Conservation (phyloP, 2,797 vertebrate genomes). For the Lepidocolaptes lacrymiger region DNA sequence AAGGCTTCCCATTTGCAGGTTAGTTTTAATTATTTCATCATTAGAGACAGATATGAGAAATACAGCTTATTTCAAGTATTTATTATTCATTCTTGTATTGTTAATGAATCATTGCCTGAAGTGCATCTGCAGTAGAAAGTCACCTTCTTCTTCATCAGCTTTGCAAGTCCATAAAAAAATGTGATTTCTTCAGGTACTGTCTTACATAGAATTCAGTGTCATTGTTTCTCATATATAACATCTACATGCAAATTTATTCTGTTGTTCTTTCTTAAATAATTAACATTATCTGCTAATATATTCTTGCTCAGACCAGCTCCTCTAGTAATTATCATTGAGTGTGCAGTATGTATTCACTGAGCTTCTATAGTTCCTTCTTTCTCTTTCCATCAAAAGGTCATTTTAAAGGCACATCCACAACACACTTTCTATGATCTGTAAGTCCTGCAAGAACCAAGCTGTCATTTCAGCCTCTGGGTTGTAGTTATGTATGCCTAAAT, state of each 20-base stretch:
- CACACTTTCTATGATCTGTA: background rate
- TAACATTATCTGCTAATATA: constrained; percentile 53
- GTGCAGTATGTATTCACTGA: constrained; percentile 39
- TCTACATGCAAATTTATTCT: constrained; percentile 71
- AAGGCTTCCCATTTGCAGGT: constrained; percentile 64
- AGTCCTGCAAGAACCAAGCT: constrained; percentile 2
- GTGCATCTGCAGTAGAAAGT: constrained; percentile 52
- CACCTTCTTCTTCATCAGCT: constrained; percentile 58
- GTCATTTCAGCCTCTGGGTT: constrained; percentile 32
- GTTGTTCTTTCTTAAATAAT: constrained; percentile 69
- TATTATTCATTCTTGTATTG: constrained; percentile 69
- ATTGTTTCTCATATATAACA: constrained; percentile 42
- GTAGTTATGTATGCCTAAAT: background rate
- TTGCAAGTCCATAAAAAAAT: constrained; percentile 39
- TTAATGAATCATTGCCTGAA: constrained; percentile 71
- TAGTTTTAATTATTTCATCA: constrained; percentile 73
- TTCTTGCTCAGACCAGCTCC: constrained; percentile 36
- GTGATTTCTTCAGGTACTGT: constrained; percentile 40
- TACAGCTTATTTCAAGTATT: constrained; percentile 67
- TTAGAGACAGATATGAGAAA: constrained; percentile 68
- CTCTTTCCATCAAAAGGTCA: constrained; percentile 31
- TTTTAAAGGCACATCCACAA: constrained; percentile 33
- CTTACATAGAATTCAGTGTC: constrained; percentile 20
- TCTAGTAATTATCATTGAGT: constrained; percentile 46
- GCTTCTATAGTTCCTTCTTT: constrained; percentile 32